phyloP scores from a whole-genome alignment of 2,888 invertebrate genomes.

The Imbricaverruca yamaguchii region DNA sequence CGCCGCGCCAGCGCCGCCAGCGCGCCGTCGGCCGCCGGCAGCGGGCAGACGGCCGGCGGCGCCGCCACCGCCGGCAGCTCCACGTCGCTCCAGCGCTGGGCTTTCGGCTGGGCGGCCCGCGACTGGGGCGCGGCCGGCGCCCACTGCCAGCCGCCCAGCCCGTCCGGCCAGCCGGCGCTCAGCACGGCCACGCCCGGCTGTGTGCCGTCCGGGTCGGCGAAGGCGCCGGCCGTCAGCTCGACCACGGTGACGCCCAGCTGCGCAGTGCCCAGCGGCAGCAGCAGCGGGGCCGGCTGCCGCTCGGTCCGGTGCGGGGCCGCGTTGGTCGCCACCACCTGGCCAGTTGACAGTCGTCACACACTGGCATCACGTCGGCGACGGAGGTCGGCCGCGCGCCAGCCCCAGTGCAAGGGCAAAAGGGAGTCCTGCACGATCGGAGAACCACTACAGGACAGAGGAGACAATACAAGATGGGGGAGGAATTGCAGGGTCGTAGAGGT shows the following conservation, averaged over 20 bases:
- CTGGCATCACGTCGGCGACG: too few relatives aligned
- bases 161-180: background rate
- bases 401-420: too few relatives aligned
- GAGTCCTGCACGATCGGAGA: too few relatives aligned
- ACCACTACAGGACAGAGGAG: too few relatives aligned
- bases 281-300: background rate
- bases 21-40: background rate
- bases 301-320: background rate
- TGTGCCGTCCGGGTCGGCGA: background rate
- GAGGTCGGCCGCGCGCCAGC: too few relatives aligned
- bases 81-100: background rate
- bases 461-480: too few relatives aligned
- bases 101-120: background rate
- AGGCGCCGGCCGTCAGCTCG: background rate
- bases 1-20: background rate
- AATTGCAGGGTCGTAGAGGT: too few relatives aligned
- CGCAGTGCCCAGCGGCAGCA: background rate
- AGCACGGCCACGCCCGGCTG: background rate
- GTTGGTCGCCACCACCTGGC: background rate
- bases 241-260: background rate
- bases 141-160: slow-evolving; percentile 5
- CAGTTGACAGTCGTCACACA: too few relatives aligned
- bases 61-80: background rate
- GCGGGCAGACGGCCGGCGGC: background rate
- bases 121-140: background rate